phyloP scores from a whole-genome alignment of 1,140 invertebrate genomes.

The Caenorhabditis inopinata region DNA sequence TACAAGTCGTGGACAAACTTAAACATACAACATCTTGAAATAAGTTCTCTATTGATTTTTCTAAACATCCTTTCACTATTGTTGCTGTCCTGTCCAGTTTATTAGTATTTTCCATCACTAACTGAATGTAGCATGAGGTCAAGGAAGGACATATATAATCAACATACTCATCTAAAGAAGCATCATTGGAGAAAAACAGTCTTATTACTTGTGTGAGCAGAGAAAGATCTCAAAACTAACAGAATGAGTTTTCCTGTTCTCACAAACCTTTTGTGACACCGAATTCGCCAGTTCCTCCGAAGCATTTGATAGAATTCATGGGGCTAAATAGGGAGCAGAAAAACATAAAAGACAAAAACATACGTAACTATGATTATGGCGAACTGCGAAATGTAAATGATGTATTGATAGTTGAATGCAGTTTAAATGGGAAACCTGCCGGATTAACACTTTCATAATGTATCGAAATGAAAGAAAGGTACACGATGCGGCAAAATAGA shows the following conservation, averaged over 20 bases:
- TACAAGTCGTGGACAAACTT: neutral
- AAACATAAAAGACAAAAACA: neutral
- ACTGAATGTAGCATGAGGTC: neutral
- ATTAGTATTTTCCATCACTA: neutral
- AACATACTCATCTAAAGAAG: neutral
- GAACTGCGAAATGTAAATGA: neutral
- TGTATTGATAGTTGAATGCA: neutral
- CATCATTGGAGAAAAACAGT: too few species aligned
- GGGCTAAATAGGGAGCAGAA: neutral
- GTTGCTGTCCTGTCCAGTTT: neutral
- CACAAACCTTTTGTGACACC: neutral
- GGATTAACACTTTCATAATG: constrained; percentile 23
- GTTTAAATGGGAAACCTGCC: neutral
- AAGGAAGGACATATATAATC: constrained; percentile 1
- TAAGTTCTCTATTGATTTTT: neutral
- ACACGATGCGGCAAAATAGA: neutral
- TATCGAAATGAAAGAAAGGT: neutral
- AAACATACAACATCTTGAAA: neutral
- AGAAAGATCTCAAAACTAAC: too few species aligned
- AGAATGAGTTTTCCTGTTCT: too few species aligned
- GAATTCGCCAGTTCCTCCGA: neutral
- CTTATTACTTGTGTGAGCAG: too few species aligned
- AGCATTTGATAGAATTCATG: neutral
- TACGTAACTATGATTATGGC: neutral
- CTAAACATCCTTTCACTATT: neutral